Percentiles rank a stretch among this genome's conserved stretches.
These are phyloP conservation scores for Pogonophryne albipinna DNA, from an alignment of 2,797 vertebrate species.

Conservation along the genomic window DNA sequence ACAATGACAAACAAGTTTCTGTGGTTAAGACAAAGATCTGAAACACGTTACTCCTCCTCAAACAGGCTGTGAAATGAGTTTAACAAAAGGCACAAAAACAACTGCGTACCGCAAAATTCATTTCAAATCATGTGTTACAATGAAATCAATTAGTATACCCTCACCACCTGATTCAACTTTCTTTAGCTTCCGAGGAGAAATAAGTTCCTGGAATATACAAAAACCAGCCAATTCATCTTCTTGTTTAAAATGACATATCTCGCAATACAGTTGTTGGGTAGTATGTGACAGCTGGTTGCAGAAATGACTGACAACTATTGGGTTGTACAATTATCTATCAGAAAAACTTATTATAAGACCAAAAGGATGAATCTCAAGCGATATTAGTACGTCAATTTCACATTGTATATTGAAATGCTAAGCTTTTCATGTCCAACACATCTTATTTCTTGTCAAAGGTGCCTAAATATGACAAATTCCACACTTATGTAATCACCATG, in stretches of 20 bases:
- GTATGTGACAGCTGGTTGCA: too few relatives aligned
- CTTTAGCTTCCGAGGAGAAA: not conserved
- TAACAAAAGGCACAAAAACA: constrained; percentile 8
- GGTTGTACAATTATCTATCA: not conserved
- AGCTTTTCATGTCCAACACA: too few relatives aligned
- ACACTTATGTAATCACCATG: not conserved
- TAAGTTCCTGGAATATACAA: not conserved
- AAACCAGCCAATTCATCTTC: not conserved
- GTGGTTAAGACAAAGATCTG: not conserved
- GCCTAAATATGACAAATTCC: not conserved
- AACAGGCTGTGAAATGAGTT: constrained; percentile 9
- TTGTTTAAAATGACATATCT: not conserved
- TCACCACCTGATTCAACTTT: not conserved
- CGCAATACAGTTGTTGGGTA: not conserved
- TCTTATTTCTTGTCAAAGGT: not conserved
- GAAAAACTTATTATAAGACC: too few relatives aligned
- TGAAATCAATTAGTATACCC: not conserved
- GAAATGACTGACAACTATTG: not conserved
- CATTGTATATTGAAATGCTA: too few relatives aligned
- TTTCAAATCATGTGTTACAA: constrained; percentile 3
- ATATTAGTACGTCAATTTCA: too few relatives aligned
- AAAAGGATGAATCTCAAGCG: too few relatives aligned
- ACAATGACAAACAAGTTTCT: constrained; percentile 2
- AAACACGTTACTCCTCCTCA: not conserved
- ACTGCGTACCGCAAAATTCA: constrained; percentile 3